Base-by-base conservation (phyloP, 2,888 invertebrate genomes). In the Marronus borbonicus region DNA sequence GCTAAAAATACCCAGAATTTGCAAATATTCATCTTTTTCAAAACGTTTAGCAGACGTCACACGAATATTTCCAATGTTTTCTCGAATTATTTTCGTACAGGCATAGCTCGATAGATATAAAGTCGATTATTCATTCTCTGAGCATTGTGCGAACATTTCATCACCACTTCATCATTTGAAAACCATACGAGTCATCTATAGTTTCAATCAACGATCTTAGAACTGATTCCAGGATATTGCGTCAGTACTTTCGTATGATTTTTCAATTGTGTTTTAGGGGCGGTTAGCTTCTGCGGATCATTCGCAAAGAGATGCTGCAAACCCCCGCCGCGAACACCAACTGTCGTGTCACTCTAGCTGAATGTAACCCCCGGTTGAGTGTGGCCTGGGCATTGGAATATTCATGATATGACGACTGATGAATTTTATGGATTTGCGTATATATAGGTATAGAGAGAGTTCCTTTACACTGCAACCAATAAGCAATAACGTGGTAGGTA, bases 281-380 rank as follows among this genome's bases (percentile, higher is more conserved):
- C 58, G 62, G 77, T 62, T 77, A 20, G 77, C n/a, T 76, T 39
- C 10, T 76, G 69, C 76, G 76, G 76, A 58, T 58, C 17, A 31
- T 52, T 72, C 62, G 82, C 80, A 83, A 83, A 83, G 82, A 83
- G 83, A 83, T 80, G 82, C 81, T 65, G 80, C 78, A 79, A 79
- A 82, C 72, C 79, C 85, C 85, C 81, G 82, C 81, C 31, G 84
- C 62, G 83, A 82, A 81, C 80, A 84, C 84, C 84, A 84, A 84
- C 84, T 84, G 83, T 84, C 82, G 83, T 84, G 80, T 79, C 78
- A 79, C 14, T 69, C 75, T 75, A 72, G 65, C 55, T 76, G 69
- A 78, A 76, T 76, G 39, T 64, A 55, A 52, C 79, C 78, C 80
- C 79, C 81, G 0, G 81, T 80, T 79, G 80, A 80, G 83, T 83